Base-by-base conservation (phyloP, 2,113 vertebrate genomes). In the Catharus minimus region DNA sequence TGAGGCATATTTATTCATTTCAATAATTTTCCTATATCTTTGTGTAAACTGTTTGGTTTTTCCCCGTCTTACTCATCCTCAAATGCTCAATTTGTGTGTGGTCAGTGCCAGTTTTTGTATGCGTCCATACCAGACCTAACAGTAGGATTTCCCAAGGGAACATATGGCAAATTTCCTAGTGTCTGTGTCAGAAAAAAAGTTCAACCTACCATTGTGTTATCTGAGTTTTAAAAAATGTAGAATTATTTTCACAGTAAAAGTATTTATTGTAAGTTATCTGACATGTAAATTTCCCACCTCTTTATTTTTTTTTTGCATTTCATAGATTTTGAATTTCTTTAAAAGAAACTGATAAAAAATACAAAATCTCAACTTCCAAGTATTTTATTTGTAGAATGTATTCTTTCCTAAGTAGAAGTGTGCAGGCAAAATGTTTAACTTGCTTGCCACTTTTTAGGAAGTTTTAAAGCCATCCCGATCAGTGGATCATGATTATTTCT, bases 141-240 rank as follows among this genome's bases (percentile, higher is more conserved):
- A 93, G 92, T 75, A 86, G 82, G 94, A 77, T 62, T 90, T 89
- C 65, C 72, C 24, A 15, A 62, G 19, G 78, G 82, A 90, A 83
- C 92, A 94, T 92, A 95, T 89, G 92, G 93, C 73, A 46, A 28
- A 46, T 88, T 90, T 94, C 85, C 64, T 87, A 39, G 5, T 73
- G n/a, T 62, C 39, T 47, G 23, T 58, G n/a, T 76, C 43, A 68
- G 47, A 44, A 92, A 27, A 11, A 82, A 82, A 75, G 57, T 72
- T 60, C 39, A 53, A 74, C 27, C 26, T 65, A 50, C 12, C 30
- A n/a, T 53, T 78, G 39, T 77, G 10, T 86, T 80, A 81, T 41
- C 27, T 33, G 36, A 36, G 10, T 71, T 89, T 62, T 23, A 14
- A 82, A 88, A 86, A 79, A 43, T 11, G 15, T 13, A 33, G 8